Percentiles rank a stretch among this genome's conserved stretches.
Conservation (phyloP, 1,140 invertebrate species). For the Leptestheria dahalacensis region DNA sequence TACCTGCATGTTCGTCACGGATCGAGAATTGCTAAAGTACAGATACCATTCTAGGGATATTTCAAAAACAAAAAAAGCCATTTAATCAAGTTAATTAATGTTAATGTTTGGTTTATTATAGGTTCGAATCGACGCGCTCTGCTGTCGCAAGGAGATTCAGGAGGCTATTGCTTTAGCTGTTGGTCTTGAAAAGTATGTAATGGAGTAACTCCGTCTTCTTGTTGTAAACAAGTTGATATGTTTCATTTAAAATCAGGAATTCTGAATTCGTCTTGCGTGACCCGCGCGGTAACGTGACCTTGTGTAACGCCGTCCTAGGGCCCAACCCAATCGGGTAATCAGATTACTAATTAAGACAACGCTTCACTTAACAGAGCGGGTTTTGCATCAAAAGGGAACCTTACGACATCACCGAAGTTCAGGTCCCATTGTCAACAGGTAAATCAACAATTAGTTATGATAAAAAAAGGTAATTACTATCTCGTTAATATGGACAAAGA, state of each 20-base stretch:
- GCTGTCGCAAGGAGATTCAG: background rate
- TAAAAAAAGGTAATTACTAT: no score
- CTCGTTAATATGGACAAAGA: background rate
- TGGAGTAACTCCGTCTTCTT: background rate
- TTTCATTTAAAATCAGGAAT: background rate
- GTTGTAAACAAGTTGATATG: no score
- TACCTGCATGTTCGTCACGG: background rate
- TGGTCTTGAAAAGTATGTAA: background rate
- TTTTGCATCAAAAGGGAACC: no score
- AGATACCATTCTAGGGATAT: background rate
- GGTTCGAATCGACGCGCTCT: background rate
- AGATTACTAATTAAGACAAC: background rate
- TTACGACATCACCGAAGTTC: background rate
- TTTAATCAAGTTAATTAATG: no score
- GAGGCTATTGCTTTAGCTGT: constrained; percentile 4
- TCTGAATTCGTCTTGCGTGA: background rate
- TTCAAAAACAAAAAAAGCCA: background rate
- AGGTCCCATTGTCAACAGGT: background rate
- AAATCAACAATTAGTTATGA: background rate
- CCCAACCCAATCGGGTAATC: constrained; percentile 2
- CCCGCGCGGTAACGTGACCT: background rate
- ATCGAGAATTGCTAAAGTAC: background rate
- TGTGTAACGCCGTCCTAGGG: background rate
- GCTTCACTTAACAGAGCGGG: background rate
- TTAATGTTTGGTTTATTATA: background rate